A percentile compares a stretch with the other conserved stretches of the same genome.
Conservation (phyloP, 2,113 vertebrate genomes). For the Rousettus leschenaultii region DNA sequence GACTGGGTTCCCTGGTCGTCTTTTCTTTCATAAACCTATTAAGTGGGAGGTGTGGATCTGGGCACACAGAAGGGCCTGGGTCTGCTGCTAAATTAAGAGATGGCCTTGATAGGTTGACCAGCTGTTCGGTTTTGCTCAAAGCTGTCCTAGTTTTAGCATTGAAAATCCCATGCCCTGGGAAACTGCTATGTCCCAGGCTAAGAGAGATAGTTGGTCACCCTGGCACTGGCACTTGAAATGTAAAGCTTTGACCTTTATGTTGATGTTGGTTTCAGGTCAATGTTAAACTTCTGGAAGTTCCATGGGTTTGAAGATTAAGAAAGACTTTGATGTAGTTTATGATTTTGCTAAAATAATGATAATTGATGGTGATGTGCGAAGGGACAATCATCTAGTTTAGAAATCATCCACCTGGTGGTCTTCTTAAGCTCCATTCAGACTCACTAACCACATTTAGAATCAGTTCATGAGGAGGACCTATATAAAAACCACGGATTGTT, state of each 20-base stretch:
- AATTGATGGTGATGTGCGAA: background rate
- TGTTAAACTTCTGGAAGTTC: background rate
- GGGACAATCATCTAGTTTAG: background rate
- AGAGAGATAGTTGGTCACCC: background rate
- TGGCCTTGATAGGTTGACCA: background rate
- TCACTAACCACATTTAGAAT: background rate
- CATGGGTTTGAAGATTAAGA: background rate
- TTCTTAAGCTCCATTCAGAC: background rate
- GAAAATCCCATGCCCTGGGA: background rate
- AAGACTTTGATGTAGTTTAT: background rate
- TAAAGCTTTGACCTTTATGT: background rate
- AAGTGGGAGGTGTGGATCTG: background rate
- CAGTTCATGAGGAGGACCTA: background rate
- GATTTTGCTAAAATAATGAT: background rate
- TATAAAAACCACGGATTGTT: background rate
- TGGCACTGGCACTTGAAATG: background rate
- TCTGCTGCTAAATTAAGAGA: background rate
- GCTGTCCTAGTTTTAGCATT: background rate
- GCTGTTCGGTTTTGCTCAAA: background rate
- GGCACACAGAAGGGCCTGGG: background rate
- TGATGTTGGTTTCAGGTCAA: background rate
- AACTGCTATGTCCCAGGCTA: background rate
- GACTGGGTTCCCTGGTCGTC: background rate
- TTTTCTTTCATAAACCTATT: background rate
- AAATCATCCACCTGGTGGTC: background rate